Conservation (phyloP, 1,140 invertebrate genomes). For the Cyrtorhinus lividipennis region DNA sequence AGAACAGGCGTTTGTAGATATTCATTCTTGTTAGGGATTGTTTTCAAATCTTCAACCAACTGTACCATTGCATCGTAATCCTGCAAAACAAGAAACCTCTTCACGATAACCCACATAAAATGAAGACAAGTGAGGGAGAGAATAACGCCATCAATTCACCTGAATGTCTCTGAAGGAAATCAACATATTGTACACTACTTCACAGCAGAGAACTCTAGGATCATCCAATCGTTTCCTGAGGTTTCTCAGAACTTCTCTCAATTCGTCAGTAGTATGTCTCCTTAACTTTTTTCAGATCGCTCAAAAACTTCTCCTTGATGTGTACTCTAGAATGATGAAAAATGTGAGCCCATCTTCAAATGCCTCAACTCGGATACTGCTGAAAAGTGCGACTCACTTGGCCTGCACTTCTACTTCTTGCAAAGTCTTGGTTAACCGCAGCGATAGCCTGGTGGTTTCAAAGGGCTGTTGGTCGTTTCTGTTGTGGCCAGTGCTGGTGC, state of each 20-base stretch:
- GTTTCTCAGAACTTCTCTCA: constrained; percentile 70
- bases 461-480: constrained; percentile 40
- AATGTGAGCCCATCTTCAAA: background rate
- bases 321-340: constrained; percentile 56
- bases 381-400: constrained; percentile 44
- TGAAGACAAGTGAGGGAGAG: no score
- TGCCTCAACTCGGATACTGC: background rate
- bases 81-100: constrained; percentile 37
- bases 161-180: constrained; percentile 85
- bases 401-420: constrained; percentile 90
- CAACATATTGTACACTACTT: constrained; percentile 84
- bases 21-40: constrained; percentile 77
- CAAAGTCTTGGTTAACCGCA: constrained; percentile 64
- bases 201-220: constrained; percentile 87
- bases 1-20: constrained; percentile 82
- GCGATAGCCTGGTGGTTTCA: constrained; percentile 46
- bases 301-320: constrained; percentile 94
- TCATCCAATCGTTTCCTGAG: constrained; percentile 90
- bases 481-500: constrained; percentile 47
- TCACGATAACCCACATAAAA: no score
- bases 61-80: constrained; percentile 98
- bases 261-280: constrained; percentile 76
- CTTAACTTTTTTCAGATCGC: constrained; percentile 82
- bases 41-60: constrained; percentile 85
- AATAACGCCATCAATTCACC: no score